Percentiles rank a stretch among this genome's conserved stretches.
Conservation (phyloP, 2,888 invertebrate species). For the Helleia helle region DNA sequence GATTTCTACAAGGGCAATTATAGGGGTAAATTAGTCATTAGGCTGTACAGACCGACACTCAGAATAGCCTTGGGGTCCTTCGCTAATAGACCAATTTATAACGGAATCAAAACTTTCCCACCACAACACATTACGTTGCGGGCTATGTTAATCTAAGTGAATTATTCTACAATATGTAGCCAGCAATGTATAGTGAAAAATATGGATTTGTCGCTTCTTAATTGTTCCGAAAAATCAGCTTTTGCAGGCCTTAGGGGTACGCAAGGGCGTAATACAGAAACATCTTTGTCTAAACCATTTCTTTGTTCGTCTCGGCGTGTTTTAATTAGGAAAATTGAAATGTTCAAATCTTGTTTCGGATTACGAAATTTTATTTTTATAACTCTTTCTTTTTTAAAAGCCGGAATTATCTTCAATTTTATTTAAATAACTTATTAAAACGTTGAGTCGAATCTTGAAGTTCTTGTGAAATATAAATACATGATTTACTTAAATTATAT, state of each 20-base stretch:
- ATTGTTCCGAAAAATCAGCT: conserved; percentile 5
- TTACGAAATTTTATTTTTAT: too few species aligned
- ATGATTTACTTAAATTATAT: too few species aligned
- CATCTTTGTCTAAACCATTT: conserved; percentile 1
- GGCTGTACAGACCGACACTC: conserved; percentile 23
- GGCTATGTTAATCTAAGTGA: too few species aligned
- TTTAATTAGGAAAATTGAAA: neutral
- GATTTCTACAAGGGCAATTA: conserved; percentile 32
- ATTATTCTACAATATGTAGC: too few species aligned
- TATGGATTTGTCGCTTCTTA: neutral
- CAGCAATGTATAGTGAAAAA: neutral
- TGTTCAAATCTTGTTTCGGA: neutral
- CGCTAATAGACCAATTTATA: conserved; percentile 21
- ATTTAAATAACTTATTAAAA: too few species aligned
- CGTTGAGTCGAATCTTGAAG: too few species aligned
- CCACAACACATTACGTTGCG: neutral
- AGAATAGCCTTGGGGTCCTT: conserved; percentile 25
- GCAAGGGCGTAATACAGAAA: neutral
- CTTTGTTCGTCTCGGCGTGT: neutral
- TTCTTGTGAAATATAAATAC: too few species aligned
- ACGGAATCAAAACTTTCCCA: neutral
- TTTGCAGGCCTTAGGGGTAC: neutral
- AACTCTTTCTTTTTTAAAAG: too few species aligned
- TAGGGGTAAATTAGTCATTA: conserved; percentile 31
- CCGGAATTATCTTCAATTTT: too few species aligned